Evolutionary conservation across 2,888 invertebrate genomes (phyloP).

Genomic region (Xestobium rufovillosum): DNA sequence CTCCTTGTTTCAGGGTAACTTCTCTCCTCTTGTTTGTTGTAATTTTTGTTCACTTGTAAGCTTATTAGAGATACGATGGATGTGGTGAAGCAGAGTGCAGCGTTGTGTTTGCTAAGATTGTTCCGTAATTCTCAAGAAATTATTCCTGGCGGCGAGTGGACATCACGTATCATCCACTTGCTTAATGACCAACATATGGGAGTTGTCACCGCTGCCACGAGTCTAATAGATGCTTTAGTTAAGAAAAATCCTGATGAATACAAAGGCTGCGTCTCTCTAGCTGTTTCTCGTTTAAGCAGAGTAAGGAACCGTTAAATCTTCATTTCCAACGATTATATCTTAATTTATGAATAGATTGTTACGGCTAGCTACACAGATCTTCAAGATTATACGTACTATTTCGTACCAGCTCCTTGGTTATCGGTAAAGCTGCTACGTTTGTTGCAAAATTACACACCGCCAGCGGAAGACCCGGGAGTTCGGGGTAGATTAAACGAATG

Average conservation of each 20-base stretch:
- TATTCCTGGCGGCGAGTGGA: conserved; percentile 97
- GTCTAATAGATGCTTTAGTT: conserved; percentile 94
- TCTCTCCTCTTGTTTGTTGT: conserved; percentile 6
- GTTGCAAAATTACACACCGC: conserved; percentile 97
- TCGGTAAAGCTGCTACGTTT: conserved; percentile 94
- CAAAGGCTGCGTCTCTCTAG: conserved; percentile 96
- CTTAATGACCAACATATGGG: conserved; percentile 99
- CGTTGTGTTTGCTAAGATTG: conserved; percentile 87
- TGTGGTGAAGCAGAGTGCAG: conserved; percentile 98
- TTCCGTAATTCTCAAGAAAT: conserved; percentile 94
- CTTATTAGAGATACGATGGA: conserved; percentile 88
- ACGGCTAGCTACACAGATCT: conserved; percentile 98
- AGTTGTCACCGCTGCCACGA: conserved; percentile 97
- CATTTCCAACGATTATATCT: conserved; percentile 9
- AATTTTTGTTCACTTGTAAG: not conserved
- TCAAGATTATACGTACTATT: conserved; percentile 99
- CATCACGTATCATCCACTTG: conserved; percentile 95
- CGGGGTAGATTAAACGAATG: conserved; percentile 95
- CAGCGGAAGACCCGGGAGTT: conserved; percentile 93
- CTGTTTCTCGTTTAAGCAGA: conserved; percentile 92
- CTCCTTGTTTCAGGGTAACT: conserved; percentile 90
- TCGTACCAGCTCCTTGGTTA: conserved; percentile 99
- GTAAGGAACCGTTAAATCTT: conserved; percentile 42
- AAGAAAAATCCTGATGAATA: conserved; percentile 99
- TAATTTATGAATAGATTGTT: conserved; percentile 64